Evolutionary conservation across 2,113 vertebrate species (phyloP).

Genomic region (Rattus norvegicus): DNA sequence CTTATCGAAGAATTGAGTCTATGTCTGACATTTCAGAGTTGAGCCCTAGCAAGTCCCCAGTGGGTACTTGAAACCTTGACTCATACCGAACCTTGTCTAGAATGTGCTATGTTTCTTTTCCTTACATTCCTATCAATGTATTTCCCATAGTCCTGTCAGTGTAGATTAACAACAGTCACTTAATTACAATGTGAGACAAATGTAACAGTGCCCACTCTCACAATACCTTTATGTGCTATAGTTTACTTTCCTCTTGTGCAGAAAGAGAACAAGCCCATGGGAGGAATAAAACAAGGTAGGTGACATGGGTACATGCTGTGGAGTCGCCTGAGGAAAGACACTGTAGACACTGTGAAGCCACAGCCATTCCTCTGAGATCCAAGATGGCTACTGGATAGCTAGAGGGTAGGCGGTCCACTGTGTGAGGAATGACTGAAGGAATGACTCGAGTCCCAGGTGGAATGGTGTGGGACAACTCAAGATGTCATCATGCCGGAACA

Average conservation of each 20-base stretch:
- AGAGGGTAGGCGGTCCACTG: not conserved
- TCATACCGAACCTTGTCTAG: not conserved
- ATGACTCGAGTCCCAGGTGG: too few relatives aligned
- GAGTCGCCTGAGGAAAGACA: not conserved
- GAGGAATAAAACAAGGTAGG: not conserved
- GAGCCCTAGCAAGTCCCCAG: not conserved
- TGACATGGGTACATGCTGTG: too few relatives aligned
- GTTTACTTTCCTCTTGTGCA: not conserved
- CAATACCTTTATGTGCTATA: too few relatives aligned
- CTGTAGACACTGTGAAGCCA: not conserved
- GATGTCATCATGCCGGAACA: not conserved
- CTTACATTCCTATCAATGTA: not conserved
- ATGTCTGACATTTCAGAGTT: not conserved
- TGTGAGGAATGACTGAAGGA: not conserved
- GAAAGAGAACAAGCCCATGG: not conserved
- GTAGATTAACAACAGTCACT: too few relatives aligned
- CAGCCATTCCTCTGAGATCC: not conserved
- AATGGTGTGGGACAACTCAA: not conserved
- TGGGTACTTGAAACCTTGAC: not conserved
- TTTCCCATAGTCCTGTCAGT: too few relatives aligned
- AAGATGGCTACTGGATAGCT: not conserved
- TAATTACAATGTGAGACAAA: not conserved
- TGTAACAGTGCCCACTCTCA: not conserved
- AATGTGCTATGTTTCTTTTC: too few relatives aligned
- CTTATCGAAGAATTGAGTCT: not conserved